A percentile compares a stretch with the other conserved stretches of the same genome.
Conservation (phyloP, 1,140 invertebrate species). For the Gryllus bimaculatus region DNA sequence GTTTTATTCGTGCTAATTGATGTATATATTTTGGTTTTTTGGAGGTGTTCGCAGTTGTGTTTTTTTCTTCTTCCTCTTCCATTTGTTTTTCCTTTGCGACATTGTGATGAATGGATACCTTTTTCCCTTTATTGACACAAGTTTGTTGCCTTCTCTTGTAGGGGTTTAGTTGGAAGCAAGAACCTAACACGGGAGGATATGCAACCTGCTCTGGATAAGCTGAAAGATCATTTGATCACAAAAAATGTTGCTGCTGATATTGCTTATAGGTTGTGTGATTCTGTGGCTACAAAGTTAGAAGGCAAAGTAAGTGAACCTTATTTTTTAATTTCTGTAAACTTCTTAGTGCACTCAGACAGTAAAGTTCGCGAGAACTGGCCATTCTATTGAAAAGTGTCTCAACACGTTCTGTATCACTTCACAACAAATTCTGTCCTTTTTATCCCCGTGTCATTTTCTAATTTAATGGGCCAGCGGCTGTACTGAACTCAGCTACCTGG, state of each 20-base stretch:
- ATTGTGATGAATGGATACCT: no score
- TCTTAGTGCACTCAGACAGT: background rate
- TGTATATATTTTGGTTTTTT: no score
- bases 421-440: background rate
- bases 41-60: no score
- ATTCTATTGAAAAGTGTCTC: background rate
- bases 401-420: background rate
- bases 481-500: no score
- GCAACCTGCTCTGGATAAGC: slow-evolving; percentile 81
- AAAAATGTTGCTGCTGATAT: slow-evolving; percentile 99
- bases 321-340: background rate
- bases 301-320: slow-evolving; percentile 59
- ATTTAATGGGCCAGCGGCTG: no score
- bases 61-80: no score
- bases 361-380: background rate
- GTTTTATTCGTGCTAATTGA: no score
- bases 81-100: no score
- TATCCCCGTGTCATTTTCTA: background rate
- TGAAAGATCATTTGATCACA: slow-evolving; percentile 90
- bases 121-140: background rate
- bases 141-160: slow-evolving; percentile 28
- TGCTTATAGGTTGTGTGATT: slow-evolving; percentile 87
- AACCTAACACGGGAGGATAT: slow-evolving; percentile 59
- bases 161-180: slow-evolving; percentile 77
- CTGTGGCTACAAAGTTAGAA: slow-evolving; percentile 83